Conservation (phyloP, 2,113 vertebrate species). For the Pseudorasbora parva region DNA sequence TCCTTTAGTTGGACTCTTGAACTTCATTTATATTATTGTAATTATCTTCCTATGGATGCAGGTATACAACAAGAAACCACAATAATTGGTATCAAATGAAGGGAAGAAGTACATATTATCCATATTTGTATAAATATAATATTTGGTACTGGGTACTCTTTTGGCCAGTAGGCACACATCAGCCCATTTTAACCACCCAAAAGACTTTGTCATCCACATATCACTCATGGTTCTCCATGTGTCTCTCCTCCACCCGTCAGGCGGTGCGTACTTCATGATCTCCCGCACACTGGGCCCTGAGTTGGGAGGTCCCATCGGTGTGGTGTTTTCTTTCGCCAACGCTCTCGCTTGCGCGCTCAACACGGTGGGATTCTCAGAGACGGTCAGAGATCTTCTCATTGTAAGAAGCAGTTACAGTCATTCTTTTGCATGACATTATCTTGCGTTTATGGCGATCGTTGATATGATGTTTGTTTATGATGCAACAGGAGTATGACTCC, state of each 20-base stretch:
- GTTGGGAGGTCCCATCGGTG: slow-evolving; percentile 71
- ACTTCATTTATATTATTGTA: no score
- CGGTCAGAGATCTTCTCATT: slow-evolving; percentile 70
- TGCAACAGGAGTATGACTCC: slow-evolving; percentile 65
- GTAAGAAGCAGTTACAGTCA: slow-evolving; percentile 47
- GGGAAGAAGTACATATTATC: no score
- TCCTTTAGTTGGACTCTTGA: no score
- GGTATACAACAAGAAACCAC: no score
- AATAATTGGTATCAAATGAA: no score
- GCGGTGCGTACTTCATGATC: slow-evolving; percentile 76
- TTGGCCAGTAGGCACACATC: background rate
- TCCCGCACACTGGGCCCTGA: slow-evolving; percentile 74
- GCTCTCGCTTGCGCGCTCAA: slow-evolving; percentile 75
- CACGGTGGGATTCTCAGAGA: slow-evolving; percentile 74
- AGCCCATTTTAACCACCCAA: background rate
- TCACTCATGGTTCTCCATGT: background rate
- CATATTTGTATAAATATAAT: no score
- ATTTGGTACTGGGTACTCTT: no score
- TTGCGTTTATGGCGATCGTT: background rate
- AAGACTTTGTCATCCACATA: no score
- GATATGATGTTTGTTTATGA: slow-evolving; percentile 10
- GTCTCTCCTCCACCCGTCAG: slow-evolving; percentile 50
- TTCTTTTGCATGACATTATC: background rate
- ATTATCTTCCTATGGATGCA: no score
- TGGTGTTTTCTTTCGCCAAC: slow-evolving; percentile 76